phyloP scores from a whole-genome alignment of 2,888 invertebrate species.

The Eustalomyia histrio region DNA sequence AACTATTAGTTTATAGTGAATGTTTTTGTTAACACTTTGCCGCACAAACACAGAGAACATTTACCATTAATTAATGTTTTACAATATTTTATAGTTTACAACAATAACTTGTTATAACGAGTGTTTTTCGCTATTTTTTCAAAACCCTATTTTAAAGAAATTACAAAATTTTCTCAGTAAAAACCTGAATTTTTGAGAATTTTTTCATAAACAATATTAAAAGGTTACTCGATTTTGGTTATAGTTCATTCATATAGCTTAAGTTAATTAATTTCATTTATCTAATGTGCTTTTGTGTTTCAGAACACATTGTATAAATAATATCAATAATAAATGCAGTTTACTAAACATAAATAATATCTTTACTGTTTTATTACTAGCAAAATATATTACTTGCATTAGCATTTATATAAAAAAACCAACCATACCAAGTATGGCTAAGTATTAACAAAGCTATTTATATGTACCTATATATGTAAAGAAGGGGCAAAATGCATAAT shows the following conservation, averaged over 20 bases:
- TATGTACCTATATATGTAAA: too few relatives aligned
- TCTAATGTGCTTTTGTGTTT: slow-evolving; percentile 34
- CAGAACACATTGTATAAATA: slow-evolving; percentile 26
- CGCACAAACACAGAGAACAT: background rate
- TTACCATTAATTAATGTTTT: background rate
- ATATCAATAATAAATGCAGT: slow-evolving; percentile 14
- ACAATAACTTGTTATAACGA: background rate
- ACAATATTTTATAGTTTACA: background rate
- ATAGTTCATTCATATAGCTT: slow-evolving; percentile 1
- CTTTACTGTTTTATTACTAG: background rate
- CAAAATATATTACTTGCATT: too few relatives aligned
- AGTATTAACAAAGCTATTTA: too few relatives aligned
- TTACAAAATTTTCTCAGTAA: slow-evolving; percentile 1
- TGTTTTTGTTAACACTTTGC: too few relatives aligned
- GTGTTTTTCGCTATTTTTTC: slow-evolving; percentile 7
- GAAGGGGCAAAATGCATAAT: too few relatives aligned
- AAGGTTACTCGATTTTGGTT: background rate
- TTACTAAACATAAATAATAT: slow-evolving; percentile 15
- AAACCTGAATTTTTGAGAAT: slow-evolving; percentile 8
- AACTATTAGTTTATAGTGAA: too few relatives aligned
- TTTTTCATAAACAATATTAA: background rate
- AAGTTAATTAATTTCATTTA: slow-evolving; percentile 36
- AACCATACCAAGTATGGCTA: too few relatives aligned
- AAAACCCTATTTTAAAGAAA: background rate
- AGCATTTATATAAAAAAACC: too few relatives aligned